Conservation (phyloP, 2,888 invertebrate genomes). For the Ectemnius lituratus region DNA sequence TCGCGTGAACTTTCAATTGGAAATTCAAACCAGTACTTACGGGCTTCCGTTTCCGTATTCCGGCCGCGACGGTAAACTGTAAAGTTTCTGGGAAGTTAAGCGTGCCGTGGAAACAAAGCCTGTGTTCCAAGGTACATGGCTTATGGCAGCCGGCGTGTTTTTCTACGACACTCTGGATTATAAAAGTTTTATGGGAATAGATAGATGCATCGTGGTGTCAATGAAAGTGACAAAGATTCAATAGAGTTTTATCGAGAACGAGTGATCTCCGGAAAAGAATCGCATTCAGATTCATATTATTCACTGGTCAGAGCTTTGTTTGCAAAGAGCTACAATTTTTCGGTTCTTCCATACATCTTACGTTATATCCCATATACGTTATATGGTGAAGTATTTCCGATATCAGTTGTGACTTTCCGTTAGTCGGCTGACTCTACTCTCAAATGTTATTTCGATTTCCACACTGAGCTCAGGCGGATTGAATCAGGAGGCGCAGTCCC, state of each 20-base stretch:
- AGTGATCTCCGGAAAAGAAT: neutral
- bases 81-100: constrained; percentile 57
- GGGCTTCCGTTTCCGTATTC: constrained; percentile 50
- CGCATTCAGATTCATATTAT: constrained; percentile 14
- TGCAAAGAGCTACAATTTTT: constrained; percentile 12
- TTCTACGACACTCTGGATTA: neutral
- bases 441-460: constrained; percentile 53
- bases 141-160: too few species aligned
- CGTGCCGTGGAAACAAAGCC: constrained; percentile 34
- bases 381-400: constrained; percentile 27
- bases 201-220: too few species aligned
- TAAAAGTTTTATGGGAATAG: neutral
- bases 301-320: constrained; percentile 10
- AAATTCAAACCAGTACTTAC: constrained; percentile 59
- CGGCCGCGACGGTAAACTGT: constrained; percentile 44
- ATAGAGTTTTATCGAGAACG: too few species aligned
- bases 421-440: constrained; percentile 21
- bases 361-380: constrained; percentile 10
- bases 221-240: too few species aligned
- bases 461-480: constrained; percentile 43
- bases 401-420: constrained; percentile 21
- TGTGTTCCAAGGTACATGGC: too few species aligned
- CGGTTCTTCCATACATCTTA: constrained; percentile 21
- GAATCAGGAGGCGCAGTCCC: constrained; percentile 40
- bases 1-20: constrained; percentile 62